phyloP scores from a whole-genome alignment of 1,140 invertebrate species.

The Drosophila erecta region DNA sequence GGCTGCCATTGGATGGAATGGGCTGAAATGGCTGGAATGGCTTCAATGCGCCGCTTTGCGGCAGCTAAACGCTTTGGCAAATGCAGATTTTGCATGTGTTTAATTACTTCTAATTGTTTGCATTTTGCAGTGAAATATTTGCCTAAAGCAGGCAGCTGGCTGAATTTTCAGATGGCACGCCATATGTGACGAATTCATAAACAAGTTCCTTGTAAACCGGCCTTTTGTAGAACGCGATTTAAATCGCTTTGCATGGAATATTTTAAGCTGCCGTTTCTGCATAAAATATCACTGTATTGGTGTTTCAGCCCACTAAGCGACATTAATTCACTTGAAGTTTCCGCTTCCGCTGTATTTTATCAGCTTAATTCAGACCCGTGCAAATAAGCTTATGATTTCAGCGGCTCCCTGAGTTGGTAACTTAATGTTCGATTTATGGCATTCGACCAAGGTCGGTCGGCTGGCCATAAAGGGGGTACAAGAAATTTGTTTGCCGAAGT shows the following conservation, averaged over 20 bases:
- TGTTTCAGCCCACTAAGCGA: background rate
- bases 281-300: background rate
- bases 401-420: constrained; percentile 10
- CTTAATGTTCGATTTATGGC: constrained; percentile 53
- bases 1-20: background rate
- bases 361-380: constrained; percentile 7
- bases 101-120: constrained; percentile 53
- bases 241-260: no score
- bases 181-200: constrained; percentile 17
- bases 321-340: background rate
- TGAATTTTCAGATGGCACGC: constrained; percentile 18
- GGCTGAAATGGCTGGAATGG: background rate
- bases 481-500: constrained; percentile 71
- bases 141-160: background rate
- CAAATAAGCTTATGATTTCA: constrained; percentile 29
- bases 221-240: background rate
- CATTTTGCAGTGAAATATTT: constrained; percentile 33
- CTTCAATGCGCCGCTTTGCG: constrained; percentile 18
- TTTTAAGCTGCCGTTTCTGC: no score
- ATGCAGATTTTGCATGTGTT: constrained; percentile 53
- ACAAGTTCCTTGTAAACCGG: constrained; percentile 1
- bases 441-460: constrained; percentile 2
- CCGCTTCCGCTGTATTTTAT: background rate
- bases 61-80: constrained; percentile 23
- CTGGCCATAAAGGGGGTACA: constrained; percentile 25